Evolutionary conservation across 2,113 vertebrate genomes (phyloP).

Genomic region (Promerops cafer): DNA sequence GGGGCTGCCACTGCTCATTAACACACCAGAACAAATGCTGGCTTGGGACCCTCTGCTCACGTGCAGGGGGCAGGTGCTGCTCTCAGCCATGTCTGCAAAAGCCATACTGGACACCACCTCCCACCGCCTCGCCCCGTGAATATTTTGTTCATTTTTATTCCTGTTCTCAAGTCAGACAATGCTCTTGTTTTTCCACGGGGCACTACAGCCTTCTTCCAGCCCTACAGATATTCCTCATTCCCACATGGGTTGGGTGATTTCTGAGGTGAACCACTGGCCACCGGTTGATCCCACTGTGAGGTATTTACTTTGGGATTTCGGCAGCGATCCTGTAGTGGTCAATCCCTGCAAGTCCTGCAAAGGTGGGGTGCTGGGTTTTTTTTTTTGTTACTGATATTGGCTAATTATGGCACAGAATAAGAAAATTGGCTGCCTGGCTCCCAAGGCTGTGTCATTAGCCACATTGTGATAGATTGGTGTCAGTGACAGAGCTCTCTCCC

Average conservation of each 20-base stretch:
- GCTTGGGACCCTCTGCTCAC: background rate
- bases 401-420: constrained; percentile 48
- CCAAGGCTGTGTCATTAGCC: constrained; percentile 41
- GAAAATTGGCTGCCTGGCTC: constrained; percentile 2
- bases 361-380: background rate
- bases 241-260: background rate
- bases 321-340: background rate
- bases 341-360: background rate
- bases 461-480: constrained; percentile 43
- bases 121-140: rapidly evolving
- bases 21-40: background rate
- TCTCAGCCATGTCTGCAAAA: background rate
- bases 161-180: background rate
- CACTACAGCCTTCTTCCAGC: background rate
- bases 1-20: background rate
- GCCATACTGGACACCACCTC: background rate
- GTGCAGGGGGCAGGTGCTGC: background rate
- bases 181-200: background rate
- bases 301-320: background rate
- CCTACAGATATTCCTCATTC: background rate
- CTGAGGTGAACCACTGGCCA: background rate
- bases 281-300: background rate
- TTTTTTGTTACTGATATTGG: constrained; percentile 18
- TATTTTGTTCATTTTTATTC: background rate
- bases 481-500: constrained; percentile 41